Conservation (phyloP, 1,140 invertebrate genomes). For the Drosophila tristis region DNA sequence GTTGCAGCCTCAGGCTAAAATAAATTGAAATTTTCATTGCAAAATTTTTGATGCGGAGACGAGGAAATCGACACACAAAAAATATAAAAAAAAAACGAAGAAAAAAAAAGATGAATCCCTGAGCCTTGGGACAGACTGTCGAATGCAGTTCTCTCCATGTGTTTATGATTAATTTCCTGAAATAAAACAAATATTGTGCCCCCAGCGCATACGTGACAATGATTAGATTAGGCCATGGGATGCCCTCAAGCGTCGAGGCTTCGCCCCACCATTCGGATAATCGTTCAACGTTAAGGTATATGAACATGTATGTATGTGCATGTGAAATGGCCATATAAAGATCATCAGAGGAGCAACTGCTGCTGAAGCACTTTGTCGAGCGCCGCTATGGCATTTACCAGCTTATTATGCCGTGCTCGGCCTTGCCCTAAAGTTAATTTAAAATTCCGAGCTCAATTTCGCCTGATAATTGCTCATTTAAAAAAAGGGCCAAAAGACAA, state of each 20-base stretch:
- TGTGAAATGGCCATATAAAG: too few relatives aligned
- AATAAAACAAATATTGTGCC: slow-evolving; percentile 59
- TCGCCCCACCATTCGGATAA: slow-evolving; percentile 16
- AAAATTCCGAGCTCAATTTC: slow-evolving; percentile 53
- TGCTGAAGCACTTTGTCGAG: neutral
- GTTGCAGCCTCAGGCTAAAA: slow-evolving; percentile 66
- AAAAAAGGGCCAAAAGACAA: slow-evolving; percentile 39
- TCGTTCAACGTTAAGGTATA: too few relatives aligned
- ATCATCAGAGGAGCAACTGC: slow-evolving; percentile 5
- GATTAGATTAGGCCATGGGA: slow-evolving; percentile 66
- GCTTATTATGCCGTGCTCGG: slow-evolving; percentile 16
- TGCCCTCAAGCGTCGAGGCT: neutral
- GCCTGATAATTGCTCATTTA: slow-evolving; percentile 47
- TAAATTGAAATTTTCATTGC: slow-evolving; percentile 80
- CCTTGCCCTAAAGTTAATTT: slow-evolving; percentile 33
- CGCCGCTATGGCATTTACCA: slow-evolving; percentile 25
- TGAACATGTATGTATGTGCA: too few relatives aligned
- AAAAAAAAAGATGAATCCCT: neutral
- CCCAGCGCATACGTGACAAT: slow-evolving; percentile 70
- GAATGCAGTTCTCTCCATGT: slow-evolving; percentile 63
- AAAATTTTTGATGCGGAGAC: slow-evolving; percentile 25
- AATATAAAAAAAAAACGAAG: slow-evolving; percentile 3
- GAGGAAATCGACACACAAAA: neutral
- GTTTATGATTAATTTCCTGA: slow-evolving; percentile 80
- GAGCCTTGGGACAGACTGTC: slow-evolving; percentile 18